Percentiles rank a stretch among this genome's conserved stretches.
phyloP scores from a whole-genome alignment of 2,797 vertebrate genomes.

The Sebastes minor region DNA sequence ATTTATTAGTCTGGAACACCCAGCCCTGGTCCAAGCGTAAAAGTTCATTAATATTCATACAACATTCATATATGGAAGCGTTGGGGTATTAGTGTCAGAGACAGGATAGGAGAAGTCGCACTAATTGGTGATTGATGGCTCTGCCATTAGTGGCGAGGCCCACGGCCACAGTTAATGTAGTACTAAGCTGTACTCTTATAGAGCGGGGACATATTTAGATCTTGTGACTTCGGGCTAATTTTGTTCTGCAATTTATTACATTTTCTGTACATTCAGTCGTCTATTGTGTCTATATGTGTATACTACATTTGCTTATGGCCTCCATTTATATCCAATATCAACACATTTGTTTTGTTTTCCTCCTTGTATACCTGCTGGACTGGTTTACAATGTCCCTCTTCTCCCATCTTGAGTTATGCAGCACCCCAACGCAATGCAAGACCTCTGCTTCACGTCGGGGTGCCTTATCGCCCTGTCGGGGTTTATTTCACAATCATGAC shows the following conservation, averaged over 20 bases:
- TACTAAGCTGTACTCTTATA: slow-evolving; percentile 48
- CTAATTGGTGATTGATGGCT: slow-evolving; percentile 77
- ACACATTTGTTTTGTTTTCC: background rate
- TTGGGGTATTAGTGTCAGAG: slow-evolving; percentile 62
- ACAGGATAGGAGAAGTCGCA: slow-evolving; percentile 59
- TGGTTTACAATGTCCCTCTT: background rate
- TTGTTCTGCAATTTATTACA: background rate
- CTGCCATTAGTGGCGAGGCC: slow-evolving; percentile 48
- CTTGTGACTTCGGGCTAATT: slow-evolving; percentile 17
- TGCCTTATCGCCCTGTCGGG: too few relatives aligned
- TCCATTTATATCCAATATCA: background rate
- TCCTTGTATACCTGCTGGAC: background rate
- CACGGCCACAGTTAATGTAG: slow-evolving; percentile 49
- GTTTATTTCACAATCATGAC: too few relatives aligned
- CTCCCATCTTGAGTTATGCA: background rate
- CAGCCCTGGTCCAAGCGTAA: slow-evolving; percentile 57
- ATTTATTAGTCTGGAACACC: slow-evolving; percentile 76
- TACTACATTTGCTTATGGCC: background rate
- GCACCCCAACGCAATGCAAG: too few relatives aligned
- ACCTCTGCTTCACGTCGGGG: fast-evolving
- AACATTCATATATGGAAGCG: slow-evolving; percentile 69
- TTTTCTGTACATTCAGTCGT: background rate
- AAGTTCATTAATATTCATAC: slow-evolving; percentile 77
- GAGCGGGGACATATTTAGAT: slow-evolving; percentile 28
- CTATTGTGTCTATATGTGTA: background rate